These are phyloP conservation scores for Eueides isabella DNA, from an alignment of 1,140 invertebrate genomes.

Conservation along the genomic window DNA sequence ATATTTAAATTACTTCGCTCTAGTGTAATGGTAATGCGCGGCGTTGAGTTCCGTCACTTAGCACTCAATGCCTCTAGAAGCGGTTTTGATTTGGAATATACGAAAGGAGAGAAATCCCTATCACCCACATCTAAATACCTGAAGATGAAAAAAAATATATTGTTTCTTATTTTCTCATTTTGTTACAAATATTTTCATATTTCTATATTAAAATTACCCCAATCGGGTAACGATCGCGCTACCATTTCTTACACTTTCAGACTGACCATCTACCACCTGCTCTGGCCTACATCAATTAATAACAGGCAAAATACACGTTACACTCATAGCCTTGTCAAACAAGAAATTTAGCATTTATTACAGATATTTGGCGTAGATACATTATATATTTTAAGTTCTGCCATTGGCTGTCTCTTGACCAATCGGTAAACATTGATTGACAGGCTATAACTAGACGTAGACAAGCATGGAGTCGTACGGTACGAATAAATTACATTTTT, in stretches of 20 bases:
- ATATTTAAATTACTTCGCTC: too few species aligned
- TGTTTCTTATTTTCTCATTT: too few species aligned
- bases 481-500: constrained; percentile 38
- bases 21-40: too few species aligned
- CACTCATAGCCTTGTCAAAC: not conserved
- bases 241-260: not conserved
- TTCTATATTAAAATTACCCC: not conserved
- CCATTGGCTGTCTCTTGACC: constrained; percentile 46
- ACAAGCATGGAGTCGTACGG: constrained; percentile 41
- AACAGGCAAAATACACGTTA: not conserved
- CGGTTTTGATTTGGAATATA: too few species aligned
- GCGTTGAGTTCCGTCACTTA: too few species aligned
- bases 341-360: constrained; percentile 32
- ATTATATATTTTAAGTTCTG: constrained; percentile 41
- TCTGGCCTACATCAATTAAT: not conserved
- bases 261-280: not conserved
- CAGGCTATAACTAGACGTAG: constrained; percentile 42
- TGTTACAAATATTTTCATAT: too few species aligned
- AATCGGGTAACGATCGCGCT: not conserved
- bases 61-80: too few species aligned
- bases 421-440: constrained; percentile 49
- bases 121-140: too few species aligned
- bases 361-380: constrained; percentile 44
- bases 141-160: too few species aligned
- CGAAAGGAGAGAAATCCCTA: too few species aligned